Evolutionary conservation across 2,797 vertebrate genomes (phyloP), one percentile per base, ranked within the genome.

Genomic region (Muscicapa comitata): DNA sequence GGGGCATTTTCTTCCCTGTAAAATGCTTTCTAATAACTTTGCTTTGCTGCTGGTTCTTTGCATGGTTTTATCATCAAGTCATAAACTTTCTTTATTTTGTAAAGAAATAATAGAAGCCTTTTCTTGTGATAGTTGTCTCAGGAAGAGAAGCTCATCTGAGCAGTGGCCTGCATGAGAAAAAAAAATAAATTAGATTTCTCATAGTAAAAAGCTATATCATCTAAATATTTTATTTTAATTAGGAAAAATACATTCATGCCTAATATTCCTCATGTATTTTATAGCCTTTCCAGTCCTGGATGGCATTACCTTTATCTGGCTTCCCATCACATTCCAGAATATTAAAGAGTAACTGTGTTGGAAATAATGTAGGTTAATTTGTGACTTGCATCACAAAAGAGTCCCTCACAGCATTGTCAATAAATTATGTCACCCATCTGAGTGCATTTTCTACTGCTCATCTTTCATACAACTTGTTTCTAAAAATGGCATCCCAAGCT

Each of bases 21-120:
- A 80, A 85, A 20, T 80, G 19, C 47, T 94, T 67, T 89, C 77
- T 93, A 96, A 95, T 95, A 96, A 94, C 66, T 88, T 97, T 82
- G 66, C 53, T 91, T 96, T 95, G 58, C 62, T 83, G 38, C n/a
- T 91, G 66, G 42, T 94, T 90, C 58, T 58, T 93, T 96, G 75
- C 63, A 72, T 62, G 63, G 16, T 59, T 65, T 93, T 90, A 84
- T 82, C 45, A 84, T 84, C 42, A 82, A 81, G 28, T 63, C 68
- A 74, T 71, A 96, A 97, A 95, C n/a, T 33, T 96, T 93, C 74
- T 81, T 79, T 92, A 31, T 31, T 95, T 54, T 57, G 58, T 82
- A 76, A 48, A 25, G 13, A 73, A 93, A 84, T 33, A 72, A 65
- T 29, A 93, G 65, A 90, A 95, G 35, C 21, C 3, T 70, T 87